These are phyloP conservation scores for Theonella swinhoei DNA, from an alignment of 37 sponge, comb jelly and placozoan species.

Conservation along the genomic window DNA sequence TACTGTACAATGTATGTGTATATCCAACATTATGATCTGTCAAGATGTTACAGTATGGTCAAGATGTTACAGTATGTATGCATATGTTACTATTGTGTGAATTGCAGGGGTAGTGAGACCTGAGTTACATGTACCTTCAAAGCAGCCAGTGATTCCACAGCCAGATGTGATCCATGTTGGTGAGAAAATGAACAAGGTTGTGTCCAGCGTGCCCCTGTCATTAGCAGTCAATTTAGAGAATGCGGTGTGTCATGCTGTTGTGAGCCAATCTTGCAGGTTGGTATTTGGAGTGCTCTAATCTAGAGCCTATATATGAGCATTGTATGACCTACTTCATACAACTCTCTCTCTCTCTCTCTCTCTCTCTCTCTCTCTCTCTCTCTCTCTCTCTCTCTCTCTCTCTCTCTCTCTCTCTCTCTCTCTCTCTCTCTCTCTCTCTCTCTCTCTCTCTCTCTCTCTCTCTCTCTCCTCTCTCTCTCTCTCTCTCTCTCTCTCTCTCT, in stretches of 20 bases:
- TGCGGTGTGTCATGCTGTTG: constrained; percentile 2
- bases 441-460: not conserved
- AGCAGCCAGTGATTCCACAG: too few relatives aligned
- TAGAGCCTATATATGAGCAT: not conserved
- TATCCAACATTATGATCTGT: too few relatives aligned
- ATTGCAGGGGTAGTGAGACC: not conserved
- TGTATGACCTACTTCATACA: not conserved
- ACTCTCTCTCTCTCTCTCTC: not conserved
- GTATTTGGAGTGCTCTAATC: not conserved
- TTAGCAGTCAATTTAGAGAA: constrained; percentile 8
- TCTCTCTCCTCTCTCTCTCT: not conserved
- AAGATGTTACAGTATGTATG: too few relatives aligned
- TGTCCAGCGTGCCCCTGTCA: constrained; percentile 20
- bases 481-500: not conserved
- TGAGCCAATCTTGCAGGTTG: not conserved
- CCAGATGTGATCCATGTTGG: constrained; percentile 23
- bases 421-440: not conserved
- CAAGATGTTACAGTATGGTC: too few relatives aligned
- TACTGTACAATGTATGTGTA: too few relatives aligned
- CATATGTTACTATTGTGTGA: too few relatives aligned
- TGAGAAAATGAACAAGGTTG: not conserved
- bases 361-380: not conserved
- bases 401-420: not conserved
- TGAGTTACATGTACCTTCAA: not conserved
- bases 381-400: not conserved